phyloP scores from a whole-genome alignment of 2,888 invertebrate species.

The Cephalotes varians region DNA sequence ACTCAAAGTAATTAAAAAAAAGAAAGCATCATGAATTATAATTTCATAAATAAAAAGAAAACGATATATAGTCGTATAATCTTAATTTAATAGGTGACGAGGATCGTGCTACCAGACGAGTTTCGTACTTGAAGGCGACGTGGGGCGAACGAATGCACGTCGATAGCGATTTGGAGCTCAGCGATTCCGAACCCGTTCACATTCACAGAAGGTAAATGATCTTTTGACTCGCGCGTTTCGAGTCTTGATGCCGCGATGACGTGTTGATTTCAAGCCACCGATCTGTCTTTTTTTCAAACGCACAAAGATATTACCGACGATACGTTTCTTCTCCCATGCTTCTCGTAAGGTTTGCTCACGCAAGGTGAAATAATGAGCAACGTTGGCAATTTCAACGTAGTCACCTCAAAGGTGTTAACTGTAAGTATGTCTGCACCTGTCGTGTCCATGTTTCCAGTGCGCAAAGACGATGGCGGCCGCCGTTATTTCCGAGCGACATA shows the following conservation, averaged over 20 bases:
- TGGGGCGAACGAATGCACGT: conserved; percentile 92
- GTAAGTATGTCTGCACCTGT: conserved; percentile 54
- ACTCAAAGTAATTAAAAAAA: not conserved
- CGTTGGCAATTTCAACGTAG: conserved; percentile 20
- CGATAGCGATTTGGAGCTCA: conserved; percentile 89
- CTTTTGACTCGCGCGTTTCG: not conserved
- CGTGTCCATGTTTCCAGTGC: conserved; percentile 87
- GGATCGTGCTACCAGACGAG: conserved; percentile 94
- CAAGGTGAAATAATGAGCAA: conserved; percentile 12
- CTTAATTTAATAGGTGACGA: conserved; percentile 89
- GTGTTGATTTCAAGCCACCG: not conserved
- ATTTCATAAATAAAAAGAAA: not conserved
- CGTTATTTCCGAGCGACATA: conserved; percentile 92
- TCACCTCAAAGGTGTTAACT: conserved; percentile 30
- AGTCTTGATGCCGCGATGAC: not conserved
- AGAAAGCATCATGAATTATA: not conserved
- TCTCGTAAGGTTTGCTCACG: not conserved
- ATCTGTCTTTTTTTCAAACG: not conserved
- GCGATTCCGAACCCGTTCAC: conserved; percentile 88
- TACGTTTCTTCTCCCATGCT: not conserved
- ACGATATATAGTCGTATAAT: not conserved
- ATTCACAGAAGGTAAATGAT: conserved; percentile 89
- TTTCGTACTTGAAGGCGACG: conserved; percentile 98
- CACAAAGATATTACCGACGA: conserved; percentile 3
- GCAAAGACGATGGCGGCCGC: conserved; percentile 94